Evolutionary conservation across 2,797 vertebrate genomes (phyloP), one percentile per base, ranked within the genome.

Genomic region (Craterocephalus amniculus): DNA sequence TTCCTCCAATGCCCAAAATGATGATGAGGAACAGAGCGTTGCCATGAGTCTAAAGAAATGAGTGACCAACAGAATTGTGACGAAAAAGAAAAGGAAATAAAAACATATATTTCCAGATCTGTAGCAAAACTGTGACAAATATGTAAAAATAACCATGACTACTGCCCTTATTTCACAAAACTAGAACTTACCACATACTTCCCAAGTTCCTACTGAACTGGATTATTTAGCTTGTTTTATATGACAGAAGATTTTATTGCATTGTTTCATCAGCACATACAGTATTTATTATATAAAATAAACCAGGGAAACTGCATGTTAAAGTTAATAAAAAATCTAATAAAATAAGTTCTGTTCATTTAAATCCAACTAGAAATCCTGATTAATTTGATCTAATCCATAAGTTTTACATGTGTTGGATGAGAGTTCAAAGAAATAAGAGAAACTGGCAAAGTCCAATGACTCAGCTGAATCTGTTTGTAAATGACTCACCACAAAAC

Each of bases 1-100:
- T 61, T 85, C 96, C 96, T 70, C 94, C 95, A 43, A 95, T 59
- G 24, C 95, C 96, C 88, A 96, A 83, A 80, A 94, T 85, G 22
- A 94, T 11, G 65, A 94, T 93, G 61, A 95, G 90, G 38, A 92
- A 9, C 36, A 94, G 60, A 49, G 83, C 94, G 0, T 89, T 93
- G 0, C 93, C 93, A 0, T 43, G 84, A 0, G 83, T 87, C 94
- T 95, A 55, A 26, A 78, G 71, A 60, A 8, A 20, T 70, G 32
- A 55, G 4, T 2, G 1, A 63, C 55, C 31, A 40, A 27, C 5
- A 68, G 22, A 75, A 27, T 57, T 6, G 67, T 20, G 8, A 13
- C 3, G 14, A 11, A 13, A 13, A 26, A 24, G 14, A 20, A 45
- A 45, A 27, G 7, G 14, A 13, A 20, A 4, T 1, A n/a, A n/a